Base-by-base conservation (phyloP, 1,140 invertebrate genomes). In the Dinoponera quadriceps region DNA sequence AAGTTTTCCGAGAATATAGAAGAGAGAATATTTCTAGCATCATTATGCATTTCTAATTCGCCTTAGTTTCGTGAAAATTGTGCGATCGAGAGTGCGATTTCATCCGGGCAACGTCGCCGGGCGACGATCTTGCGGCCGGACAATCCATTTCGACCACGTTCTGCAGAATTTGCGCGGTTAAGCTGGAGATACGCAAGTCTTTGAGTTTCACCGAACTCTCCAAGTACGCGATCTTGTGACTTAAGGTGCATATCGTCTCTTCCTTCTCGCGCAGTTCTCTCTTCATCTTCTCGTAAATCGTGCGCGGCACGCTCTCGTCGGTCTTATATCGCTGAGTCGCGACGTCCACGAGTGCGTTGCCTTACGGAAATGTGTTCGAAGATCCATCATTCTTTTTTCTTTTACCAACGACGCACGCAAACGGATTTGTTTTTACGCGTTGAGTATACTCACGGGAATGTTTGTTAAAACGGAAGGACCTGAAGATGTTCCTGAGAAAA, bases 191-290 rank as follows among this genome's bases (percentile, higher is more conserved):
- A 11, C 94, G 91, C 63, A 94, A 90, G 66, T 95, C 93, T 86
- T 95, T 95, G 3, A 95, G 80, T 54, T 94, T 92, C 51, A 95
- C 87, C n/a, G 95, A 90, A 62, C 91, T 94, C 74, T 95, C 94
- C 72, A 95, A 90, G 88, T 95, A 95, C 3, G 84, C 88, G 78
- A 94, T 91, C 87, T 93, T 95, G 74, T 91, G 91, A 83, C 85
- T 94, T 69, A 92, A 89, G 60, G 72, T 90, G 9, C 80, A 82
- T 60, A 95, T 93, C 13, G 89, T 66, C 25, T 95, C 91, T 51
- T 92, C 85, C 49, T 94, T 95, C 55, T 92, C 90, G 14, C 87
- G 88, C 5, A 95, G 38, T 20, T 93, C 90, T 22, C 91, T 82
- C 20, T 89, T 84, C 59, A 94, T 81, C 62, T 94, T 91, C 54